Conservation (phyloP, 2,888 invertebrate species). For the Melitaea athalia region DNA sequence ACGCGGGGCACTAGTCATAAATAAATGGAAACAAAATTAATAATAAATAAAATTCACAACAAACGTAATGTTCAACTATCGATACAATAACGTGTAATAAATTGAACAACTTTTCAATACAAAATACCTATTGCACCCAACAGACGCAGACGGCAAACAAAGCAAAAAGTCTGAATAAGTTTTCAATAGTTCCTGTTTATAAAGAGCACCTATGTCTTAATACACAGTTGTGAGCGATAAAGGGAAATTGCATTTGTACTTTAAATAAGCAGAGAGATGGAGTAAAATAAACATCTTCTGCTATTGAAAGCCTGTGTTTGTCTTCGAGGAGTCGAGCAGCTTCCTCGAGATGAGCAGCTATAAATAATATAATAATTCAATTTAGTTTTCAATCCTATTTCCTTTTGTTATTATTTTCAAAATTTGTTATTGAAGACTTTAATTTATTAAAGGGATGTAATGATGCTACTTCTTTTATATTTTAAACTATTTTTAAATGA, state of each 20-base stretch:
- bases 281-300: conserved; percentile 26
- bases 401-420: not conserved
- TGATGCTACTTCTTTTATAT: too few relatives aligned
- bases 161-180: conserved; percentile 26
- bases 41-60: not conserved
- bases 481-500: too few relatives aligned
- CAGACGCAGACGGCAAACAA: conserved; percentile 17
- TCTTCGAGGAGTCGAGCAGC: conserved; percentile 15
- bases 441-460: too few relatives aligned
- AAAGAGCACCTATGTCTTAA: conserved; percentile 27
- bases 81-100: not conserved
- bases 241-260: conserved; percentile 43
- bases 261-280: conserved; percentile 39
- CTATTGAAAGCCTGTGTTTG: conserved; percentile 32
- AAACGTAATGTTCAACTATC: not conserved
- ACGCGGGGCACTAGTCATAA: too few relatives aligned
- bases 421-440: not conserved
- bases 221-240: conserved; percentile 32
- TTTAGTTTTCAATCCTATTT: conserved; percentile 11
- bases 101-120: conserved; percentile 20
- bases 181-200: conserved; percentile 20
- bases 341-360: conserved; percentile 20
- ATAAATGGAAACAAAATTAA: too few relatives aligned
- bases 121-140: conserved; percentile 23
- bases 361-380: conserved; percentile 29